A percentile compares a stretch with the other conserved stretches of the same genome.
These are phyloP conservation scores for Verasper variegatus DNA, from an alignment of 2,113 vertebrate genomes.

Conservation along the genomic window DNA sequence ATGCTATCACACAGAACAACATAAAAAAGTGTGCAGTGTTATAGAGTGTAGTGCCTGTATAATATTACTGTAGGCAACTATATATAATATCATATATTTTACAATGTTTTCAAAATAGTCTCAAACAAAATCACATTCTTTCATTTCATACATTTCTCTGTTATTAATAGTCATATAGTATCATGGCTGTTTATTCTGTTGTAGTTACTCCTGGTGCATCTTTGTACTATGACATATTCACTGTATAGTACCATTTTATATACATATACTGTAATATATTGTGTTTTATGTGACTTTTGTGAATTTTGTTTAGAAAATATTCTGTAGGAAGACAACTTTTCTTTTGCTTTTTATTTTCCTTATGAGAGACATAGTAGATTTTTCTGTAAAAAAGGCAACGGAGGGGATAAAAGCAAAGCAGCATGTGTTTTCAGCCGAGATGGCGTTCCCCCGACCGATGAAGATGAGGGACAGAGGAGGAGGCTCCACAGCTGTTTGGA, in stretches of 20 bases:
- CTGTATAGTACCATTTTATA: no score
- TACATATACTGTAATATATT: neutral
- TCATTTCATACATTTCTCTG: no score
- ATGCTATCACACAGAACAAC: neutral
- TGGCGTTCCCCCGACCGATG: neutral
- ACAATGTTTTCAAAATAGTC: no score
- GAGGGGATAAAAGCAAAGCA: neutral
- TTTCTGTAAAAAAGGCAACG: no score
- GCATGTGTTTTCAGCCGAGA: neutral
- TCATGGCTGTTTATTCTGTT: neutral
- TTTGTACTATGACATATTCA: no score
- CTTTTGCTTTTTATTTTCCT: no score
- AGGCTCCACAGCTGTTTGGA: slow-evolving; percentile 4
- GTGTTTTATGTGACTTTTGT: neutral
- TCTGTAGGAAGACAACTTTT: no score
- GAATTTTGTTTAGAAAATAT: no score
- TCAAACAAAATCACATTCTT: no score
- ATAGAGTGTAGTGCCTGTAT: neutral
- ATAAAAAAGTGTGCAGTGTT: neutral
- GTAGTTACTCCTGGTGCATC: neutral
- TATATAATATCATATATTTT: no score
- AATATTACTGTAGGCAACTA: no score
- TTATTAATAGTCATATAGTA: neutral
- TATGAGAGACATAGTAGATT: no score
- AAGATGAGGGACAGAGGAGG: neutral